These are phyloP conservation scores for Casuarius casuarius DNA, from an alignment of 2,113 vertebrate species.

Conservation along the genomic window DNA sequence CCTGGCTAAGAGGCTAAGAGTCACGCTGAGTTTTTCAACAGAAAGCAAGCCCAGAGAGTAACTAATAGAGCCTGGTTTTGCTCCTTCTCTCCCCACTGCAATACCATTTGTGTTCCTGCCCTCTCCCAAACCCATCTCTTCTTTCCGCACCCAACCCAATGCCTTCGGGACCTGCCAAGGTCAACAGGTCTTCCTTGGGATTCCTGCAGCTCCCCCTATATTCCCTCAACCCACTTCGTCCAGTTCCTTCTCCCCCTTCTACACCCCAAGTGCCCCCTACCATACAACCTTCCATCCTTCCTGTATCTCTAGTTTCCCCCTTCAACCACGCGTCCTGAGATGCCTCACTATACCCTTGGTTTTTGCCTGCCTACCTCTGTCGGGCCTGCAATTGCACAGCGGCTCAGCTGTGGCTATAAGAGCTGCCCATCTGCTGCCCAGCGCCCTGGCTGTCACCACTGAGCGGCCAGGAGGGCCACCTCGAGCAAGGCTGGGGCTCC, in stretches of 20 bases:
- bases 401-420: background rate
- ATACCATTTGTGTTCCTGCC: background rate
- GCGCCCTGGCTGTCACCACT: background rate
- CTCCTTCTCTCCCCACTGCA: background rate
- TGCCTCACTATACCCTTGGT: background rate
- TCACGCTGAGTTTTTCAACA: background rate
- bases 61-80: background rate
- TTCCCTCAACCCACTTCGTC: background rate
- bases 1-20: no score
- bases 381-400: background rate
- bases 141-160: background rate
- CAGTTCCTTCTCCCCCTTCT: background rate
- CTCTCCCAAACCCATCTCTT: background rate
- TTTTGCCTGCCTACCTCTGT: background rate
- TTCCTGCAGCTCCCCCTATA: background rate
- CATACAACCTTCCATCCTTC: background rate
- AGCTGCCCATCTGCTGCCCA: background rate
- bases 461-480: rapidly evolving
- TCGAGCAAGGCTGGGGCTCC: background rate
- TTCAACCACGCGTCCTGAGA: background rate
- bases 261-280: background rate
- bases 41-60: background rate
- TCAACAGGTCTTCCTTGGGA: background rate
- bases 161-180: background rate
- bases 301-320: background rate